Evolutionary conservation across 2,888 invertebrate genomes (phyloP), one percentile per base, ranked within the genome.

Genomic region (Drosophila mimica): DNA sequence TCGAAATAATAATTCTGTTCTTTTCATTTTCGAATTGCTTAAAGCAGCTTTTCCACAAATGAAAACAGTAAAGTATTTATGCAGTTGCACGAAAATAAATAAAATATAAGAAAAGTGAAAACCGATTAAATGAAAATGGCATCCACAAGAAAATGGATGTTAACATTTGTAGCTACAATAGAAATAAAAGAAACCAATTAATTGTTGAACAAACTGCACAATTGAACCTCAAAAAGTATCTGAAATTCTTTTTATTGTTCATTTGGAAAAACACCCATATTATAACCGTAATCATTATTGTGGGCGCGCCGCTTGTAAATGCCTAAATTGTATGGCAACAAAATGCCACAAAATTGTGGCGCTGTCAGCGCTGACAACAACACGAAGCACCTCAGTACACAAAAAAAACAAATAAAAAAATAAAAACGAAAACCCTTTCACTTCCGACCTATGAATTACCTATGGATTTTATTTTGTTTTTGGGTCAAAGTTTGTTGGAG

Each of bases 401-500:
- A 30, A 58, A 56, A 56, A 52, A 48, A 69, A 28, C 9, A 34
- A 15, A 34, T 82, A 74, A 77, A 30, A 30, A 4, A 30, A 30
- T 6, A 30, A 30, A 30, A 1, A 20, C 13, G 28, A 17, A 56
- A 86, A 71, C 82, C 87, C 84, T 84, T 87, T 84, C 84, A 82
- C 87, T 87, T 82, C 72, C 84, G 74, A 84, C 74, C 87, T 74
- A 78, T 25, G 25, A 2, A 25, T 74, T 78, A 76, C 69, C 70
- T 67, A 58, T 70, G 79, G 57, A 69, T 74, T 57, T 58, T 57
- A 13, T 17, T 20, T 36, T 34, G 9, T 46, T 74, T 77, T 81
- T 70, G 85, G 86, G 88, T 88, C 85, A 86, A 86, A 86, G 88
- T 84, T 86, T 81, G 74, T 79, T 59, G 34, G 59, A 60, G 68